Conservation (phyloP, 2,113 vertebrate species). For the Cyprinodon tularosa region DNA sequence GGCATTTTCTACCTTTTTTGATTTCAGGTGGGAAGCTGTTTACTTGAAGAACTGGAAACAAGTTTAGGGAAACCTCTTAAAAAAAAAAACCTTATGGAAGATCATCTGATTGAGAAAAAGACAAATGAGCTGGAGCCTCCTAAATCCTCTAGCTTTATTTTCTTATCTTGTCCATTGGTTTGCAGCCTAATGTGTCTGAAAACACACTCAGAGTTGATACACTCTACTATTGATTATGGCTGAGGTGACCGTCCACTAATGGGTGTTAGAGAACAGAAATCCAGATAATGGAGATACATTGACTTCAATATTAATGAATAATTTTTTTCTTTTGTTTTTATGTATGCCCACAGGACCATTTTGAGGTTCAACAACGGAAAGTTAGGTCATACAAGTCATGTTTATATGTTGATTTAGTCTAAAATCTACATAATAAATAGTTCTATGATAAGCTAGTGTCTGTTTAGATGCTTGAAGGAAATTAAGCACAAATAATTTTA, state of each 20-base stretch:
- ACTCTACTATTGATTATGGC: background rate
- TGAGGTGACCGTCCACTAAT: background rate
- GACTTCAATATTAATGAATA: background rate
- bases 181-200: background rate
- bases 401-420: no score
- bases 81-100: slow-evolving; percentile 4
- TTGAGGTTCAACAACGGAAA: no score
- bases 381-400: no score
- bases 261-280: background rate
- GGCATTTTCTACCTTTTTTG: slow-evolving; percentile 7
- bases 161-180: background rate
- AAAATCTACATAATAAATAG: no score
- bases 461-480: no score
- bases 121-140: background rate
- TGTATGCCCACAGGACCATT: no score
- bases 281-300: background rate
- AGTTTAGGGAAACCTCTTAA: background rate
- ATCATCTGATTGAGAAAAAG: slow-evolving; percentile 7
- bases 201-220: background rate
- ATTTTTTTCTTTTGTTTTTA: background rate
- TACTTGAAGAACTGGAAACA: background rate
- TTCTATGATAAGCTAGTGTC: no score
- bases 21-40: slow-evolving; percentile 11
- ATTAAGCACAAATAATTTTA: no score
- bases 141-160: slow-evolving; percentile 42